Percentiles rank a stretch among this genome's conserved stretches.
Conservation (phyloP, 2,113 vertebrate species). For the Rissa tridactyla region DNA sequence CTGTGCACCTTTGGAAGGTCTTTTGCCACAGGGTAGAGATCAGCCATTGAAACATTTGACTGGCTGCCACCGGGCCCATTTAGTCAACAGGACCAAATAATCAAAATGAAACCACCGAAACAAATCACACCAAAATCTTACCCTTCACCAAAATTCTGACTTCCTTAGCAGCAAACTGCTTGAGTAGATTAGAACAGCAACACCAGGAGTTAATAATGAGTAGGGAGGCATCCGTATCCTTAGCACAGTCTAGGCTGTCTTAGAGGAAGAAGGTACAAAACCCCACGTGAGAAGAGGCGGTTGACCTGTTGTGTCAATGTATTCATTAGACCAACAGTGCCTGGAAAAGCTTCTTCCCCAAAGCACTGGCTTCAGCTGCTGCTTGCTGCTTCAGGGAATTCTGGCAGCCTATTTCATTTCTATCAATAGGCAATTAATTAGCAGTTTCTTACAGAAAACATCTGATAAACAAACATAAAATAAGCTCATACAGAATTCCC, state of each 20-base stretch:
- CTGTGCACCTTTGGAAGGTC: neutral
- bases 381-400: neutral
- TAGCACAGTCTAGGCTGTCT: neutral
- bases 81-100: neutral
- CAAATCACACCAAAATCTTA: neutral
- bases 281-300: neutral
- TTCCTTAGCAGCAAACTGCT: neutral
- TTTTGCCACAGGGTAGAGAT: neutral
- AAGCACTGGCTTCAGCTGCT: neutral
- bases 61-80: neutral
- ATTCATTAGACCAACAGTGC: neutral
- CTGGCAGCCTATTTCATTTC: neutral
- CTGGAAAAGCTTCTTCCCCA: neutral
- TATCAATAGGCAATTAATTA: constrained; percentile 48
- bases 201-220: neutral
- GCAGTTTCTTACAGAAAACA: constrained; percentile 25
- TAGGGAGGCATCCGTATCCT: neutral
- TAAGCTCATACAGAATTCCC: neutral
- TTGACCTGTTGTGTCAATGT: constrained; percentile 6
- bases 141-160: neutral
- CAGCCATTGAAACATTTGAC: neutral
- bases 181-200: neutral
- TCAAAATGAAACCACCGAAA: neutral
- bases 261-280: neutral
- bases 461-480: constrained; percentile 37